phyloP scores from a whole-genome alignment of 1,140 invertebrate species.

The Varroa destructor region DNA sequence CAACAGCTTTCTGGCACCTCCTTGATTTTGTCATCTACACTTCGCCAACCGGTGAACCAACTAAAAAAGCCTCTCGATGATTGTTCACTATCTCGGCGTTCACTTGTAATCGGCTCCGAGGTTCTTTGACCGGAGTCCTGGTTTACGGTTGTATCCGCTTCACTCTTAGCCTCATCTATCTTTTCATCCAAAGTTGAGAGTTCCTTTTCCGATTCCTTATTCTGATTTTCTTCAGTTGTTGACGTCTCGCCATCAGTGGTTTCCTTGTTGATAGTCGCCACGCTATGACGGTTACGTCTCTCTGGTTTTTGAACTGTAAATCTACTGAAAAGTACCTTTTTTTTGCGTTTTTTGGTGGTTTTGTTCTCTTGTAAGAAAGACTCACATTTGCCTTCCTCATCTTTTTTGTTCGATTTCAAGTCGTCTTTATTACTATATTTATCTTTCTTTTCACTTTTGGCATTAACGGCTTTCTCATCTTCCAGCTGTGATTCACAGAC shows the following conservation, averaged over 20 bases:
- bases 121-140: conserved; percentile 19
- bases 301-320: not conserved
- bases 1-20: conserved; percentile 26
- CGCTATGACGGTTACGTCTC: not conserved
- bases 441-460: not conserved
- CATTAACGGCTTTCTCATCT: not conserved
- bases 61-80: conserved; percentile 25
- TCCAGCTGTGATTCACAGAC: not conserved
- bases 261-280: not conserved
- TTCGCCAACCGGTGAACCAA: conserved; percentile 23
- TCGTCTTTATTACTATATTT: not conserved
- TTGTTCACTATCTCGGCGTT: conserved; percentile 13
- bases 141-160: conserved; percentile 2
- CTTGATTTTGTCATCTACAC: conserved; percentile 18
- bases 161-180: conserved; percentile 12
- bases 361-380: not conserved
- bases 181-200: not conserved
- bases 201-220: not conserved
- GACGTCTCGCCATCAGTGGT: conserved; percentile 5
- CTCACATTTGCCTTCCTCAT: not conserved
- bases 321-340: conserved; percentile 24
- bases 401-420: not conserved
- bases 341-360: not conserved
- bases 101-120: not conserved
- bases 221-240: not conserved